Evolutionary conservation across 2,797 vertebrate species (phyloP).

Genomic region (Halcyon leucocephala): DNA sequence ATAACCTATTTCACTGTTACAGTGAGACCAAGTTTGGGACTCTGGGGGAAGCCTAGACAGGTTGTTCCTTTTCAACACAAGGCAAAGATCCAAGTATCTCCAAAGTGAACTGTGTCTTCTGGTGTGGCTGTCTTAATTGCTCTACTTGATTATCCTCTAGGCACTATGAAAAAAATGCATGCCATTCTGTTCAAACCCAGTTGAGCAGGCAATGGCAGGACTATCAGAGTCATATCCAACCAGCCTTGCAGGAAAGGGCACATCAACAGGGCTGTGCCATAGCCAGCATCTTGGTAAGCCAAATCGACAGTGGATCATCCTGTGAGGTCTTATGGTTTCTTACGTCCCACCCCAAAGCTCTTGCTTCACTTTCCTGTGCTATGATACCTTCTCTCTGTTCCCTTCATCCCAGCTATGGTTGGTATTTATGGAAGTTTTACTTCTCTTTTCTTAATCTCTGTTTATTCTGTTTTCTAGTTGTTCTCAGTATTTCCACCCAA

Average conservation of each 20-base stretch:
- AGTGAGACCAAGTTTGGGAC: background rate
- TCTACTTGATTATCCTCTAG: background rate
- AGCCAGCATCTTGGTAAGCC: background rate
- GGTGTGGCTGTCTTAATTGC: background rate
- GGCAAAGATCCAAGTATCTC: background rate
- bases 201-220: background rate
- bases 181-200: background rate
- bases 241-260: background rate
- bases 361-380: background rate
- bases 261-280: rapidly evolving
- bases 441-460: conserved; percentile 6
- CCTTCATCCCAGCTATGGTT: background rate
- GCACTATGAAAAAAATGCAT: background rate
- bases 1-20: background rate
- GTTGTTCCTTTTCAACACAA: background rate
- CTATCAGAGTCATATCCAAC: background rate
- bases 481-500: background rate
- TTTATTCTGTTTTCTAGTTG: background rate
- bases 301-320: background rate
- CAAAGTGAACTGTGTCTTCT: background rate
- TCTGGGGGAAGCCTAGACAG: background rate
- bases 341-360: background rate
- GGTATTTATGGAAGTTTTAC: conserved; percentile 37
- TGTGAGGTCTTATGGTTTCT: background rate
- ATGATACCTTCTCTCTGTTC: background rate